Base-by-base conservation (phyloP, 2,797 vertebrate species). In the Antennarius maculatus region DNA sequence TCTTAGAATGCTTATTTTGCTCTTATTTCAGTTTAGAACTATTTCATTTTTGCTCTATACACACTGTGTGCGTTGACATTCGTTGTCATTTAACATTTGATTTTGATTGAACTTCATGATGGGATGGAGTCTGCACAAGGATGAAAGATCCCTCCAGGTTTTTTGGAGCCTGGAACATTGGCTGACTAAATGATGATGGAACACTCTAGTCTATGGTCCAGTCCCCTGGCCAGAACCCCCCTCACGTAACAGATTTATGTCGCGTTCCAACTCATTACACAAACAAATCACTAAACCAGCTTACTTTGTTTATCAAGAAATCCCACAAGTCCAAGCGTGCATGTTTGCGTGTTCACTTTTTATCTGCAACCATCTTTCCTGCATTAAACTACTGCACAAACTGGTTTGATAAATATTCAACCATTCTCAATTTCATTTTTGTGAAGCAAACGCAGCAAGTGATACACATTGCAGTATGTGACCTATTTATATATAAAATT, bases 201-300 rank as follows among this genome's bases (percentile, higher is more conserved):
- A 62, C 14, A 42, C 52, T 51, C 18, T 9, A 6, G 59, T 39
- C 8, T 10, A 55, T 66, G 58, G 11, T 23, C 1, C 11, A 11
- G 61, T 57, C 17, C 29, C 15, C 8, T 1, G 1, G 41, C 54
- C 39, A 54, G 61, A 61, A 54, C 47, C 49, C 47, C 49, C 18
- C 7, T 64, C 66, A 69, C 61, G 74, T 79, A 45, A 78, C 56
- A 73, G 66, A 80, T 74, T 83, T 75, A 82, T 79, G 68, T 79
- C 45, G 57, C 74, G 72, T 60, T 60, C 48, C 47, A 61, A 63
- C 15, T 82, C 71, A 77, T 68, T 59, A 66, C 31, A 72, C 34
- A 18, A 12, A 42, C 74, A 84, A 77, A 87, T 73, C 41, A 17
- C 41, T 45, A 65, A 55, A 77, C 69, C 80, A 77, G 75, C 67